These are phyloP conservation scores for Electrophaes corylata DNA, from an alignment of 2,888 invertebrate genomes.

Conservation along the genomic window DNA sequence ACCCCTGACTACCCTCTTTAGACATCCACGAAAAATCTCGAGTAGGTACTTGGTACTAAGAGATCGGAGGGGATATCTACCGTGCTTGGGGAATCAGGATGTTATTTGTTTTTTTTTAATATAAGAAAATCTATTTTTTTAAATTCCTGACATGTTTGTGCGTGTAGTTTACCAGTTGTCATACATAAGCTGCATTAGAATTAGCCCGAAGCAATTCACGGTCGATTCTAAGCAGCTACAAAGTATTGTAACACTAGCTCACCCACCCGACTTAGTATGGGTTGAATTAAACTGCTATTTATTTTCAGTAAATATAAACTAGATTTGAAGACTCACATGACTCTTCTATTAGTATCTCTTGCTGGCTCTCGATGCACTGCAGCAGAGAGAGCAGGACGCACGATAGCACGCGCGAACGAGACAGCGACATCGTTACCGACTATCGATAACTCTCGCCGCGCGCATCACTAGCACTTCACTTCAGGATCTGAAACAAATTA, in stretches of 20 bases:
- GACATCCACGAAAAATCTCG: too few species aligned
- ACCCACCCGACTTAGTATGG: not conserved
- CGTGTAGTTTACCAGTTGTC: not conserved
- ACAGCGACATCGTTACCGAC: slow-evolving; percentile 51
- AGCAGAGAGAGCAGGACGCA: slow-evolving; percentile 60
- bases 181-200: not conserved
- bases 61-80: too few species aligned
- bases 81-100: too few species aligned
- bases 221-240: slow-evolving; percentile 4
- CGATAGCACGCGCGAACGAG: slow-evolving; percentile 54
- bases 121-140: too few species aligned
- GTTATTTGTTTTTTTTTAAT: too few species aligned
- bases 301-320: too few species aligned
- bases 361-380: slow-evolving; percentile 65
- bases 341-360: slow-evolving; percentile 74
- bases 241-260: not conserved
- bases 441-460: slow-evolving; percentile 9
- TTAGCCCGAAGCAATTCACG: not conserved
- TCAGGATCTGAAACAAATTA: slow-evolving; percentile 27
- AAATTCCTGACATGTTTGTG: too few species aligned
- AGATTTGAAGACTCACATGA: slow-evolving; percentile 60
- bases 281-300: not conserved
- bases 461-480: slow-evolving; percentile 32
- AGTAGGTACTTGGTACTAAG: too few species aligned
- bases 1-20: too few species aligned